Conservation (phyloP, 2,888 invertebrate genomes). For the Coleophora flavipennella region DNA sequence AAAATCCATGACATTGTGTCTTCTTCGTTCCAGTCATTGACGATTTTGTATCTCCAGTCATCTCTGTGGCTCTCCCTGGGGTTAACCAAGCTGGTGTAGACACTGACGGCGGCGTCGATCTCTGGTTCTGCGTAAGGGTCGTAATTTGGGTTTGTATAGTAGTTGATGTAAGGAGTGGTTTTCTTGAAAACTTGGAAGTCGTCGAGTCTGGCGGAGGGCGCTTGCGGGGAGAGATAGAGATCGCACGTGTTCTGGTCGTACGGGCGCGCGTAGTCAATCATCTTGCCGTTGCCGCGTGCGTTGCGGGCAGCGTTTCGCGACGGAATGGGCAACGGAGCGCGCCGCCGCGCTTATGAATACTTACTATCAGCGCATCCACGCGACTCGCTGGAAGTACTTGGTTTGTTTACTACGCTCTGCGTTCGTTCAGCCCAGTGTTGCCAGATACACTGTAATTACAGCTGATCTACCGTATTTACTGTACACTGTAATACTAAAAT, state of each 20-base stretch:
- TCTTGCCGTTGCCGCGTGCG: conserved; percentile 44
- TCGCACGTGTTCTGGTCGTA: conserved; percentile 64
- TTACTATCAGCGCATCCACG: no score
- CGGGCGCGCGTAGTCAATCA: conserved; percentile 64
- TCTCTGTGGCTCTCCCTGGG: conserved; percentile 48
- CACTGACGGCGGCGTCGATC: conserved; percentile 42
- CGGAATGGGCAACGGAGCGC: conserved; percentile 35
- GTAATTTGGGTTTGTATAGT: conserved; percentile 48
- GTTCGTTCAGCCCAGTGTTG: no score
- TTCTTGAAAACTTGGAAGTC: conserved; percentile 65
- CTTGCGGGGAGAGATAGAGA: conserved; percentile 43
- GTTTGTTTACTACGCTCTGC: no score
- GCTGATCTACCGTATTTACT: no score
- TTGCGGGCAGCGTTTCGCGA: conserved; percentile 37
- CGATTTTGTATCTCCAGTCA: conserved; percentile 68
- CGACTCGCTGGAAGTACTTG: no score
- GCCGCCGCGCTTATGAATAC: conserved; percentile 9
- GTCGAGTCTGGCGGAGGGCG: conserved; percentile 58
- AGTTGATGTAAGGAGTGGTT: conserved; percentile 51
- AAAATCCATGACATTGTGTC: conserved; percentile 73
- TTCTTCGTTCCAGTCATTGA: conserved; percentile 68
- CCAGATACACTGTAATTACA: no score
- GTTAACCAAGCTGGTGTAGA: conserved; percentile 56
- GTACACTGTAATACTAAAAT: no score
- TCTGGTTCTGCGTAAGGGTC: conserved; percentile 53